A percentile compares a stretch with the other conserved stretches of the same genome.
Conservation (phyloP, 92 coral and sea anemone species). For the Micromussa lordhowensis region DNA sequence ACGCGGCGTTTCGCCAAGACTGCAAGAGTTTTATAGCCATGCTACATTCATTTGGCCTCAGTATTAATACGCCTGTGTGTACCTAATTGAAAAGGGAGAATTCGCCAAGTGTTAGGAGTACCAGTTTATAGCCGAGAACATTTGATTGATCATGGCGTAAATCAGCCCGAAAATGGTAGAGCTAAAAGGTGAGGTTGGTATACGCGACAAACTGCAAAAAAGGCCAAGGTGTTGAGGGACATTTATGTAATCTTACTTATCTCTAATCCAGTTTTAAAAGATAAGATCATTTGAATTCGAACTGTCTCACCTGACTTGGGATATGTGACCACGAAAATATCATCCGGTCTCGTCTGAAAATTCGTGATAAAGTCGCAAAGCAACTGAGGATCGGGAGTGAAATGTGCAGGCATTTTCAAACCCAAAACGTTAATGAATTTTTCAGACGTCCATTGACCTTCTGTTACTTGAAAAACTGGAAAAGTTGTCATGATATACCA, state of each 20-base stretch:
- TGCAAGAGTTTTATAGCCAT: no score
- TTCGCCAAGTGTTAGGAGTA: no score
- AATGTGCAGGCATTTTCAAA: background rate
- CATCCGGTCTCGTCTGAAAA: slow-evolving; percentile 21
- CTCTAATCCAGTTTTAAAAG: background rate
- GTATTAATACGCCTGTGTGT: no score
- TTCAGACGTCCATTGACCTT: background rate
- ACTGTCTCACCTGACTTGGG: slow-evolving; percentile 32
- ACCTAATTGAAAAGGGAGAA: no score
- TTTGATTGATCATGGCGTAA: no score
- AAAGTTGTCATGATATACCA: background rate
- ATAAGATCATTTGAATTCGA: background rate
- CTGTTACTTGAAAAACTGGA: background rate
- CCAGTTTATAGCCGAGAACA: no score
- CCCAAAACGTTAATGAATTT: background rate
- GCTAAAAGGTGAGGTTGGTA: no score
- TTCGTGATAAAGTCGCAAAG: background rate
- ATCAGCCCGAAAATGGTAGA: no score
- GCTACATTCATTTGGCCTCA: no score
- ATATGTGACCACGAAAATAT: slow-evolving; percentile 38
- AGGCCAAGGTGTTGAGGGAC: no score
- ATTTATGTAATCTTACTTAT: background rate
- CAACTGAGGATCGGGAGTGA: background rate
- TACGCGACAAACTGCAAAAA: no score
- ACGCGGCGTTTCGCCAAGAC: no score